Evolutionary conservation across 2,888 invertebrate species (phyloP).

Genomic region (Apantesis nais): DNA sequence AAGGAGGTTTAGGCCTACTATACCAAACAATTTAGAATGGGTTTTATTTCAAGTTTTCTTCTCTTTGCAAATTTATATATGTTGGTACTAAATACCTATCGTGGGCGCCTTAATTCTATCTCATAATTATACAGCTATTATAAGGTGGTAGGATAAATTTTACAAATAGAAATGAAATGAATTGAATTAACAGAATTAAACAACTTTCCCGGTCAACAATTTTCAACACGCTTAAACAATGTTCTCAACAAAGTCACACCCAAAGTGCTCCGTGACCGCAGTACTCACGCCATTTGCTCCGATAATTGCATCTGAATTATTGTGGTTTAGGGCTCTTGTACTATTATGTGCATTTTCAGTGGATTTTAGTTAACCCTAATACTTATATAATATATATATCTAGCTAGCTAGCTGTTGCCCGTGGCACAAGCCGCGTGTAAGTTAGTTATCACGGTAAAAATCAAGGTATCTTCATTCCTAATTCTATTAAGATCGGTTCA

Average conservation of each 20-base stretch:
- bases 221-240: background rate
- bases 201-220: background rate
- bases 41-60: no score
- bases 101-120: background rate
- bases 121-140: background rate
- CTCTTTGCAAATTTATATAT: no score
- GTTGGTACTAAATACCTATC: background rate
- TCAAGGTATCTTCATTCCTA: no score
- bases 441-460: no score
- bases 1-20: no score
- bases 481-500: no score
- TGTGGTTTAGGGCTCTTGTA: background rate
- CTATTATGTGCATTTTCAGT: background rate
- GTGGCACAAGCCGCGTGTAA: no score
- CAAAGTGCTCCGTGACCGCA: background rate
- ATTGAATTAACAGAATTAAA: background rate
- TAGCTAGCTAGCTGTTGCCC: no score
- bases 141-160: background rate
- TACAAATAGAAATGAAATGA: background rate
- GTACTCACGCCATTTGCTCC: background rate
- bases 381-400: no score
- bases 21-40: no score
- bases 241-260: background rate
- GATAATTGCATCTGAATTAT: constrained; percentile 1
- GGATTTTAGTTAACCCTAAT: no score